phyloP scores from a whole-genome alignment of 2,113 vertebrate genomes.

The Pachyramphus minor region DNA sequence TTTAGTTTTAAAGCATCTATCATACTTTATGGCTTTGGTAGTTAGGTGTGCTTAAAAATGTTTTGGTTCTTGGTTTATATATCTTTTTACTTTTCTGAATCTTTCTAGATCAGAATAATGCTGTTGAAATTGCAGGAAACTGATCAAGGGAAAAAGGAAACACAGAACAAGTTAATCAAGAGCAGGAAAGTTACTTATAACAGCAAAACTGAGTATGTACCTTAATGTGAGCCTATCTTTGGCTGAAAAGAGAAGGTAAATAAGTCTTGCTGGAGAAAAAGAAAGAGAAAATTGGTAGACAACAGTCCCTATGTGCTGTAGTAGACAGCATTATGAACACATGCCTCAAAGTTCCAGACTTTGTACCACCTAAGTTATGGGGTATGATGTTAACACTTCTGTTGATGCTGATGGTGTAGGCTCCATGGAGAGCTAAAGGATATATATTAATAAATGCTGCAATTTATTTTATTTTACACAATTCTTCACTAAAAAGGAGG shows the following conservation, averaged over 20 bases:
- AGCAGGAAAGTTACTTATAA: fast-evolving
- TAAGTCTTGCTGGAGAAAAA: background rate
- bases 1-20: slow-evolving; percentile 8
- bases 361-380: background rate
- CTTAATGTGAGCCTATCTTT: background rate
- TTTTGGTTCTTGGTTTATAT: background rate
- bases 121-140: background rate
- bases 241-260: background rate
- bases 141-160: background rate
- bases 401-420: background rate
- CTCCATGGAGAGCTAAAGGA: background rate
- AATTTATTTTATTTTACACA: background rate
- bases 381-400: background rate
- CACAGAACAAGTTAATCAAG: background rate
- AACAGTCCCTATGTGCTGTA: too few relatives aligned
- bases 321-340: too few relatives aligned
- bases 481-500: background rate
- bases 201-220: background rate
- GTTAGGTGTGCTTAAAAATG: background rate
- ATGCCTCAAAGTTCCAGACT: background rate
- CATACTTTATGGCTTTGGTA: background rate
- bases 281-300: background rate
- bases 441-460: background rate
- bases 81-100: background rate
- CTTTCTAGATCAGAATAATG: background rate